Evolutionary conservation across 1,140 invertebrate species (phyloP).

Genomic region (Eufriesea mexicana): DNA sequence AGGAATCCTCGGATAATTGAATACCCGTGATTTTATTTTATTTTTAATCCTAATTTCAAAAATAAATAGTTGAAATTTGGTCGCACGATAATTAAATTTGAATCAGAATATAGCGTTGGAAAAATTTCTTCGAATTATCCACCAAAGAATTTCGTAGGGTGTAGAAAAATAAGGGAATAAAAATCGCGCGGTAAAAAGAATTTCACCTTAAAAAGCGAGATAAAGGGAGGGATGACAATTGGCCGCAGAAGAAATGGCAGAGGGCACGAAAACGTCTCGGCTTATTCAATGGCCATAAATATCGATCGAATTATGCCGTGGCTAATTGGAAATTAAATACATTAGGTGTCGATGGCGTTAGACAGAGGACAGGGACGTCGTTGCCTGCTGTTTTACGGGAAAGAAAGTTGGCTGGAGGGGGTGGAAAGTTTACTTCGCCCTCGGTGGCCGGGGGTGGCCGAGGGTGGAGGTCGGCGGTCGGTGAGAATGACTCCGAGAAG

Average conservation of each 20-base stretch:
- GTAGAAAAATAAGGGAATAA: not conserved
- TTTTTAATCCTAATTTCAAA: too few relatives aligned
- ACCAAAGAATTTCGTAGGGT: too few relatives aligned
- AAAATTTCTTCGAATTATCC: too few relatives aligned
- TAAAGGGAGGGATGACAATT: not conserved
- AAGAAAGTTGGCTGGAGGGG: constrained; percentile 72
- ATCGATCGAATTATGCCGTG: constrained; percentile 52
- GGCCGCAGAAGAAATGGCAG: too few relatives aligned
- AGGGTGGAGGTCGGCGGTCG: constrained; percentile 68
- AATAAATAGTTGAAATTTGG: too few relatives aligned
- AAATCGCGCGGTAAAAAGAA: not conserved
- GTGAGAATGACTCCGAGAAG: constrained; percentile 78
- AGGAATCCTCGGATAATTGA: too few relatives aligned
- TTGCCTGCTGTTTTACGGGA: constrained; percentile 77
- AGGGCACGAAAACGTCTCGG: not conserved
- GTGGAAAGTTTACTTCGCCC: constrained; percentile 77
- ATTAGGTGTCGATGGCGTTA: constrained; percentile 75
- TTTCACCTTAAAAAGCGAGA: too few relatives aligned
- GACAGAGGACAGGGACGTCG: constrained; percentile 69
- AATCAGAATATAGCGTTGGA: too few relatives aligned
- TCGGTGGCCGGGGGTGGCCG: constrained; percentile 24
- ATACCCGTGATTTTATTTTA: too few relatives aligned
- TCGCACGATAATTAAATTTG: too few relatives aligned
- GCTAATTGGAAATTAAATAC: constrained; percentile 73
- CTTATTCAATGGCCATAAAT: constrained; percentile 19